Evolutionary conservation across 2,113 vertebrate species (phyloP).

Genomic region (Dissostichus mawsoni): DNA sequence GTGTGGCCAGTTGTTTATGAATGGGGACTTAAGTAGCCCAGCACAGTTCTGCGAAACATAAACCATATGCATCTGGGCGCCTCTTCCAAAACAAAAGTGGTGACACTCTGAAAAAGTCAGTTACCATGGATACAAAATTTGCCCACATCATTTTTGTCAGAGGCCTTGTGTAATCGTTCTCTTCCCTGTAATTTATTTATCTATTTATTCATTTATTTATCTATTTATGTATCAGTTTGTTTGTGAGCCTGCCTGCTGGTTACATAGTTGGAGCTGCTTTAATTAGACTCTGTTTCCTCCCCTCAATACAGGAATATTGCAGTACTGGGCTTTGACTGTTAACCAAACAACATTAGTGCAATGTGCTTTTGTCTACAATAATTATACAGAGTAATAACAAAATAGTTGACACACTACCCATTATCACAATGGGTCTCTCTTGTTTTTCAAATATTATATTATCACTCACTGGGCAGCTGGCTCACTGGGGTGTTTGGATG

Average conservation of each 20-base stretch:
- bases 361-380: constrained; percentile 65
- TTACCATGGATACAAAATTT: constrained; percentile 84
- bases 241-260: constrained; percentile 40
- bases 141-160: constrained; percentile 78
- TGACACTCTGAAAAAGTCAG: constrained; percentile 78
- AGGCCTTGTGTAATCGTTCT: constrained; percentile 69
- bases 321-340: constrained; percentile 55
- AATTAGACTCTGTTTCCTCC: constrained; percentile 56
- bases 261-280: constrained; percentile 51
- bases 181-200: constrained; percentile 58
- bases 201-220: constrained; percentile 25
- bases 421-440: constrained; percentile 47
- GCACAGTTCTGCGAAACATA: neutral
- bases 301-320: constrained; percentile 39
- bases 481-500: constrained; percentile 6
- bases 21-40: constrained; percentile 30
- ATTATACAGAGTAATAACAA: constrained; percentile 66
- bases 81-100: constrained; percentile 72
- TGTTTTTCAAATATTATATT: constrained; percentile 56
- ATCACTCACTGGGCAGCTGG: constrained; percentile 27
- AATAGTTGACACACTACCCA: constrained; percentile 42
- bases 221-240: constrained; percentile 35
- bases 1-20: constrained; percentile 49
- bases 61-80: constrained; percentile 52
- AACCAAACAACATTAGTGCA: constrained; percentile 53